Evolutionary conservation across 2,797 vertebrate species (phyloP).

Genomic region (Chelon labrosus): DNA sequence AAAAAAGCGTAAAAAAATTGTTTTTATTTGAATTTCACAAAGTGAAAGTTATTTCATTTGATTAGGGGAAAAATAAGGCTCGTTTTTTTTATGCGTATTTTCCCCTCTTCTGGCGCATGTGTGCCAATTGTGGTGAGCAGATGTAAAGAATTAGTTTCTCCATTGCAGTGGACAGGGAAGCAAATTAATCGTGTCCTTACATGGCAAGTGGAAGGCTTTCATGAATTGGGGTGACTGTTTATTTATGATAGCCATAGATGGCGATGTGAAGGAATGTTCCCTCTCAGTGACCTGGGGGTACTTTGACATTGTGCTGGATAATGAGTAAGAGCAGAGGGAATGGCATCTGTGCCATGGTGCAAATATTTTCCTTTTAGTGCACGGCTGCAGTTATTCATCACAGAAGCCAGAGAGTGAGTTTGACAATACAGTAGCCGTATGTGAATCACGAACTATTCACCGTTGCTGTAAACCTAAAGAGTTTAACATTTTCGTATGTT

Average conservation of each 20-base stretch:
- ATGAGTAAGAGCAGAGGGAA: slow-evolving; percentile 75
- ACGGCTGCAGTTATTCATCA: slow-evolving; percentile 66
- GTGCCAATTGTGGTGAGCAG: slow-evolving; percentile 18
- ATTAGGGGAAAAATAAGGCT: not conserved
- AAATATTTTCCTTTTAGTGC: slow-evolving; percentile 74
- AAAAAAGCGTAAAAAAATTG: not conserved
- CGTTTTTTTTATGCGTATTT: not conserved
- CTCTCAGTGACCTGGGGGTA: slow-evolving; percentile 67
- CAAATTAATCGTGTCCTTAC: slow-evolving; percentile 67
- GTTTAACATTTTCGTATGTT: slow-evolving; percentile 62
- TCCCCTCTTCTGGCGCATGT: slow-evolving; percentile 12
- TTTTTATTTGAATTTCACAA: not conserved
- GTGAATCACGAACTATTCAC: slow-evolving; percentile 44
- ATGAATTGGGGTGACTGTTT: slow-evolving; percentile 71
- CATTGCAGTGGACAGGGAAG: slow-evolving; percentile 13
- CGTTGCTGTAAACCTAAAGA: slow-evolving; percentile 14
- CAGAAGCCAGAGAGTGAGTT: slow-evolving; percentile 42
- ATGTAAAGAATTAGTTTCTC: slow-evolving; percentile 25
- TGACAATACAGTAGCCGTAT: slow-evolving; percentile 49
- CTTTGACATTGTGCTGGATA: slow-evolving; percentile 72
- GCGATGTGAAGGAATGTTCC: slow-evolving; percentile 74
- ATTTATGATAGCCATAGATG: slow-evolving; percentile 78
- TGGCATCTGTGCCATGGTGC: slow-evolving; percentile 76
- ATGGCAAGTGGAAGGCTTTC: slow-evolving; percentile 66
- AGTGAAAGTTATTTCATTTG: slow-evolving; percentile 2